Base-by-base conservation (phyloP, 2,113 vertebrate genomes). In the Coturnix japonica region DNA sequence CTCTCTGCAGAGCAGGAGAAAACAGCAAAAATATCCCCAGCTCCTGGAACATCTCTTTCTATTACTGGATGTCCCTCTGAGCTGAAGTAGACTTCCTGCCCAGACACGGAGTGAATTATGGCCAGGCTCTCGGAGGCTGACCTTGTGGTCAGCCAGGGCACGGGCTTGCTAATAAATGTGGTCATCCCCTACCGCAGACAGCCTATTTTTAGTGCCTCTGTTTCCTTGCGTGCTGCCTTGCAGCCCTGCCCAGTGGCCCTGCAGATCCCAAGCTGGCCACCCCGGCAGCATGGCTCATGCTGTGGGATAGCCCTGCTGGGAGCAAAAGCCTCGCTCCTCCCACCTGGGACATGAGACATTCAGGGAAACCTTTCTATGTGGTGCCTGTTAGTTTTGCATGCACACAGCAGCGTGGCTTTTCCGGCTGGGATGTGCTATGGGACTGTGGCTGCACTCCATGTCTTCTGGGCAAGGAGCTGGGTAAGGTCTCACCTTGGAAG, bases 41-140 rank as follows among this genome's bases (percentile, higher is more conserved):
- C 79, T 93, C 61, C 87, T 91, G 91, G 84, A 94, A 91, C 43
- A 89, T 64, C 78, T 92, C 77, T 90, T 79, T 90, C 70, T 96
- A 66, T 96, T 96, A 93, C 94, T 95, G 95, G 94, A 96, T 84
- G 54, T 87, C 91, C 53, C 80, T 95, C 89, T 77, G 81, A 92
- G 92, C 91, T 92, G 67, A 47, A 93, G 92, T 59, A 93, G 87
- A 93, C 89, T 94, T 93, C 92, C 92, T 94, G 92, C 77, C 91
- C 82, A 93, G 95, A 92, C 87, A 26, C 39, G 59, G 75, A 85
- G 73, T 95, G 94, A 95, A 87, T 95, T 93, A 93, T 23, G 6
- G 78, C 76, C 70, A 74, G 39, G 70, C 89, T 88, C 84, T 89
- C 10, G 0, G 69, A 94, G 91, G 84, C 87, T 95, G 93, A 94